phyloP scores from a whole-genome alignment of 2,888 invertebrate genomes.

The Eudemis profundana region DNA sequence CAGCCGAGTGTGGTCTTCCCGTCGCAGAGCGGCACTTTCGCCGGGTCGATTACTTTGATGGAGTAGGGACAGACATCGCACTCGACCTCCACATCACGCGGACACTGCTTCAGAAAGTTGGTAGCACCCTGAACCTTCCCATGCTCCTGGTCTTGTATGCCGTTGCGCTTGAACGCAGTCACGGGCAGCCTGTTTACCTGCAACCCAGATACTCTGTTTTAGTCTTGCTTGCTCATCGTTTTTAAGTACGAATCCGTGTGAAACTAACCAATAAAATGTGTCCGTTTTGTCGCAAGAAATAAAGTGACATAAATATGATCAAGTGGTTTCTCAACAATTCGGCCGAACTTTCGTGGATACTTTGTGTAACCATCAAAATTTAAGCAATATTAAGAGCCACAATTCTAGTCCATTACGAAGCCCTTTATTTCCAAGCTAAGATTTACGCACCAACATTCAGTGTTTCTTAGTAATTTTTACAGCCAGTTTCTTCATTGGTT shows the following conservation, averaged over 20 bases:
- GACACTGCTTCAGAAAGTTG: constrained; percentile 70
- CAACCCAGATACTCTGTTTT: constrained; percentile 59
- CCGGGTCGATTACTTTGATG: constrained; percentile 65
- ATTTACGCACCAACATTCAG: constrained; percentile 61
- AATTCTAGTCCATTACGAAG: constrained; percentile 48
- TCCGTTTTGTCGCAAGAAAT: neutral
- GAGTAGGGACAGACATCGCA: constrained; percentile 60
- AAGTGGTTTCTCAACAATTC: neutral
- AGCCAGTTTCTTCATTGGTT: constrained; percentile 72
- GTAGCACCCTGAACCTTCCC: constrained; percentile 70
- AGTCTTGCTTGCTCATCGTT: neutral
- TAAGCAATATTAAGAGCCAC: constrained; percentile 7
- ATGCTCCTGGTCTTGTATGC: constrained; percentile 80
- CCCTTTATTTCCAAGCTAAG: constrained; percentile 49
- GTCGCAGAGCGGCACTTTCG: constrained; percentile 65
- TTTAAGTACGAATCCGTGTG: neutral
- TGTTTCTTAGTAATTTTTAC: constrained; percentile 62
- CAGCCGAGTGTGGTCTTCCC: constrained; percentile 52
- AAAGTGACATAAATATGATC: neutral
- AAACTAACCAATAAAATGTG: neutral
- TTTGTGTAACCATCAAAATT: too few relatives aligned
- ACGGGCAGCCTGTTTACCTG: constrained; percentile 77
- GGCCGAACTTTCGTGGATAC: neutral
- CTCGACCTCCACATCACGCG: constrained; percentile 70
- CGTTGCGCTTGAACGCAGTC: constrained; percentile 79